These are phyloP conservation scores for Chascanopsetta lugubris DNA, from an alignment of 2,113 vertebrate species.

Conservation along the genomic window DNA sequence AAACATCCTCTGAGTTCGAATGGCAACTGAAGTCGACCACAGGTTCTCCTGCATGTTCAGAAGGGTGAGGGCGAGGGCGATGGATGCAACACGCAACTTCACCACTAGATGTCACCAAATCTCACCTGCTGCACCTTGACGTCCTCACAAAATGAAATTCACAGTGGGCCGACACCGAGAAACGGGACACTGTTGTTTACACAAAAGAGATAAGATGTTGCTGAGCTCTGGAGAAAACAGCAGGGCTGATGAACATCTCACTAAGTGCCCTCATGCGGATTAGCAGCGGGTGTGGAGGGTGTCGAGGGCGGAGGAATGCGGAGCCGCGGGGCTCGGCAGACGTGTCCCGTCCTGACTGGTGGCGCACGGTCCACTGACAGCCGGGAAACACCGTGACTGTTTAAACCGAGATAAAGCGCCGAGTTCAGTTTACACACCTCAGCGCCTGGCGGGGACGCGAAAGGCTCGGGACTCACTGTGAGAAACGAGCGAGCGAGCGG, in stretches of 20 bases:
- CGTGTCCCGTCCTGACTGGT: conserved; percentile 74
- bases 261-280: conserved; percentile 65
- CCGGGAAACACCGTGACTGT: conserved; percentile 73
- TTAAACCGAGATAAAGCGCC: conserved; percentile 76
- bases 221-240: conserved; percentile 45
- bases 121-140: too few species aligned
- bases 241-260: conserved; percentile 66
- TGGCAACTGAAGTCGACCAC: too few species aligned
- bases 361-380: conserved; percentile 69
- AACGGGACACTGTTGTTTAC: conserved; percentile 61
- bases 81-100: too few species aligned
- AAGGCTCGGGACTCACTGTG: conserved; percentile 6
- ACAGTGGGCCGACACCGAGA: conserved; percentile 5
- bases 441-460: conserved; percentile 51
- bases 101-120: too few species aligned
- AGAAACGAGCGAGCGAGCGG: too few species aligned
- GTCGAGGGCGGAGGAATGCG: conserved; percentile 73
- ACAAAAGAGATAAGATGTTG: conserved; percentile 57
- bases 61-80: too few species aligned
- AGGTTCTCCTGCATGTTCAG: too few species aligned
- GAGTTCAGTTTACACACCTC: conserved; percentile 74
- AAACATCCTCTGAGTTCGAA: too few species aligned
- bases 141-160: conserved; percentile 14
- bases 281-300: conserved; percentile 30
- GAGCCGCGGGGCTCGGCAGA: conserved; percentile 63